phyloP scores from a whole-genome alignment of 1,140 invertebrate genomes.

The Lasaia peninsularis region DNA sequence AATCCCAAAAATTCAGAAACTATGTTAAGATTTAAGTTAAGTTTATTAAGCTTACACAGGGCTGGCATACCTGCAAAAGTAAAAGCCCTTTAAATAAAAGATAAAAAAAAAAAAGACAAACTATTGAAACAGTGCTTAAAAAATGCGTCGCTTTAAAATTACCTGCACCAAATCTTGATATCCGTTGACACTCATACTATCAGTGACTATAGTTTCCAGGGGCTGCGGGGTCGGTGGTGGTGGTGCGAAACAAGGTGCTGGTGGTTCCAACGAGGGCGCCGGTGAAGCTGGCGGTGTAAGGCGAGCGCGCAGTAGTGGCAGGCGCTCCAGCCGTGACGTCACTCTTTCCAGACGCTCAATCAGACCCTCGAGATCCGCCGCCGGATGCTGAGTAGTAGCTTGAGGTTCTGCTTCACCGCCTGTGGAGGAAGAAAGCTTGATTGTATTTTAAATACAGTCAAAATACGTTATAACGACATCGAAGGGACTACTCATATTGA shows the following conservation, averaged over 20 bases:
- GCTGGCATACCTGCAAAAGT: too few species aligned
- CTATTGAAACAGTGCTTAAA: too few species aligned
- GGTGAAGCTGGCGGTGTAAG: constrained; percentile 60
- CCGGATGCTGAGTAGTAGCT: constrained; percentile 54
- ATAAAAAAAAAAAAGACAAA: too few species aligned
- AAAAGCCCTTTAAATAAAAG: too few species aligned
- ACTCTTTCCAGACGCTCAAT: constrained; percentile 87
- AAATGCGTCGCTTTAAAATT: too few species aligned
- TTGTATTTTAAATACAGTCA: too few species aligned
- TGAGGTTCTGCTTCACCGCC: constrained; percentile 69
- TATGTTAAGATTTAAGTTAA: too few species aligned
- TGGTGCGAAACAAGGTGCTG: constrained; percentile 34
- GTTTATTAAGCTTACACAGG: too few species aligned
- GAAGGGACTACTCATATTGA: too few species aligned
- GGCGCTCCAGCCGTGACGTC: constrained; percentile 83
- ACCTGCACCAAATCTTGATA: constrained; percentile 86
- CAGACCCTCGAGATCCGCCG: constrained; percentile 81
- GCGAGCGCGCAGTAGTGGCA: constrained; percentile 58
- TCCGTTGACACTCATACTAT: constrained; percentile 85
- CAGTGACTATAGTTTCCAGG: constrained; percentile 32
- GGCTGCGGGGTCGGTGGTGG: constrained; percentile 30
- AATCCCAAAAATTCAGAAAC: too few species aligned
- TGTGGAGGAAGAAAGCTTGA: constrained; percentile 30
- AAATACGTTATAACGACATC: too few species aligned
- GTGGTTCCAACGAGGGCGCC: constrained; percentile 27